phyloP scores from a whole-genome alignment of 1,140 invertebrate genomes.

The Dreissena rostriformis region DNA sequence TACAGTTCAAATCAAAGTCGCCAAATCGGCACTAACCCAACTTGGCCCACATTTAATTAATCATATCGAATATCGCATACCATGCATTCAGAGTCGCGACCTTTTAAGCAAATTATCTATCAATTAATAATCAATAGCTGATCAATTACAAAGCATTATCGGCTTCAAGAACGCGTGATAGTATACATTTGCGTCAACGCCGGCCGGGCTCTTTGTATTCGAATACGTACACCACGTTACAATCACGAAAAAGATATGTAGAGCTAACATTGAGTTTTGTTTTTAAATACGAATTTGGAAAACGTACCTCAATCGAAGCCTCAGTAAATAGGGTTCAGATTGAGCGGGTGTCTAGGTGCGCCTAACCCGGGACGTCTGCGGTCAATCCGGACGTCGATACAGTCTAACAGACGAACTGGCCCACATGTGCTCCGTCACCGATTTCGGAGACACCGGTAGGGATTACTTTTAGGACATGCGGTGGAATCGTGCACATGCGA shows the following conservation, averaged over 20 bases:
- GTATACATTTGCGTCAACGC: not conserved
- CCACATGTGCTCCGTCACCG: too few relatives aligned
- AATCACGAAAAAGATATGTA: too few relatives aligned
- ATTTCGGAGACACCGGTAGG: too few relatives aligned
- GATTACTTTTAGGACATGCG: too few relatives aligned
- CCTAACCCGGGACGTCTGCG: not conserved
- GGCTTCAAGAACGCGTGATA: not conserved
- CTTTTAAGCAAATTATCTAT: slow-evolving; percentile 19
- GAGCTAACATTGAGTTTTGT: too few relatives aligned
- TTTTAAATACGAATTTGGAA: too few relatives aligned
- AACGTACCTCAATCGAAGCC: too few relatives aligned
- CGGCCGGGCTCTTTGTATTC: not conserved
- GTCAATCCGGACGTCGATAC: not conserved
- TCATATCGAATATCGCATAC: slow-evolving; percentile 12
- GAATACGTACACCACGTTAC: too few relatives aligned
- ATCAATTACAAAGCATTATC: slow-evolving; percentile 38
- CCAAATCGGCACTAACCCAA: not conserved
- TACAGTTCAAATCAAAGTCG: not conserved
- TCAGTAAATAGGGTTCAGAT: too few relatives aligned
- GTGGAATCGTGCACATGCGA: too few relatives aligned
- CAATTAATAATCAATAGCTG: slow-evolving; percentile 30
- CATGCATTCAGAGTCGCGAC: slow-evolving; percentile 12
- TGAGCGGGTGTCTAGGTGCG: not conserved
- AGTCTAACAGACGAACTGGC: too few relatives aligned
- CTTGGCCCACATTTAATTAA: slow-evolving; percentile 1